Evolutionary conservation across 2,888 invertebrate genomes (phyloP), one percentile per base, ranked within the genome.

Genomic region (Drosophila stalkeri): DNA sequence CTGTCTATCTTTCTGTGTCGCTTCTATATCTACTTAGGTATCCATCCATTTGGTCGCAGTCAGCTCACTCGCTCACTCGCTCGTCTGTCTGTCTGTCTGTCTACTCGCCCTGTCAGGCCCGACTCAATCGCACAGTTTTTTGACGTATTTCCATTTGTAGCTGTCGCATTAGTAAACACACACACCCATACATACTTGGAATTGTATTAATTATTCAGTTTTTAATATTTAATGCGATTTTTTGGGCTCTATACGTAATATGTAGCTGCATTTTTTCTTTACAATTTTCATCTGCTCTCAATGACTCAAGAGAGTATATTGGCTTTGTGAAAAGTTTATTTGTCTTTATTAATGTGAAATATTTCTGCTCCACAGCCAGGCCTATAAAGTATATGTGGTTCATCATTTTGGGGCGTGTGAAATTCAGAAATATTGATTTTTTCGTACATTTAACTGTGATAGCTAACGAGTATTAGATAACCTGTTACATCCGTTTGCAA

Each of bases 91-190:
- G n/a, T n/a, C n/a, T n/a, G n/a, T n/a, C n/a, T 63, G 35, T 44
- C 59, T 67, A 64, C 44, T 67, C 72, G 70, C 68, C 83, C 69
- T 82, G 80, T 74, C 86, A 77, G 65, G 44, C 69, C 74, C 66
- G 31, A 41, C 77, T 69, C 82, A 79, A 78, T 72, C 72, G 65
- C 71, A 68, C 57, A 64, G 66, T 57, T 57, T 66, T 74, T 63
- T 84, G 84, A 86, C 81, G 81, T 84, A 75, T 70, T 89, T 86
- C 66, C 79, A 83, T 72, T 84, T 54, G 51, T 63, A 70, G 60
- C 71, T 71, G 59, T 61, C 60, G 43, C 55, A 63, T 47, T 62
- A 35, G 16, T 39, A 67, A 16, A 31, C 11, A 41, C 47, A n/a
- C 57, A 11, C 20, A 39, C 46, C 5, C 18, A 43, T 11, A 23